Conservation (phyloP, 2,888 invertebrate species). For the Halictus quadricinctus region DNA sequence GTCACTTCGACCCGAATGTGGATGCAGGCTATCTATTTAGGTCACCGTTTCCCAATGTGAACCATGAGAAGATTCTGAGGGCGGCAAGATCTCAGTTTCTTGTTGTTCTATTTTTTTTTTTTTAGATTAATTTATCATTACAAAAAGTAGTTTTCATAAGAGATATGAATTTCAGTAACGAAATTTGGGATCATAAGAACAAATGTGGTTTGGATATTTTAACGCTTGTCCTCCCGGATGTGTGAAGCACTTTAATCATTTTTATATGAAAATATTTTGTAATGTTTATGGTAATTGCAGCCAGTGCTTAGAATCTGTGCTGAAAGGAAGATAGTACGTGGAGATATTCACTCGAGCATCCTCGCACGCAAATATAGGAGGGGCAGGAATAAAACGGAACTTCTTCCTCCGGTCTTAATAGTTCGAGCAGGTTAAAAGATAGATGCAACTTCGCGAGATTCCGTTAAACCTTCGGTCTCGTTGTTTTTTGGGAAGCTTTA, state of each 20-base stretch:
- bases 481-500: background rate
- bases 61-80: background rate
- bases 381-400: background rate
- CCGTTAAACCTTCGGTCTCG: background rate
- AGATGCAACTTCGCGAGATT: background rate
- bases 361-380: background rate
- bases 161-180: background rate
- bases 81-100: background rate
- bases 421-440: background rate
- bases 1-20: background rate
- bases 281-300: background rate
- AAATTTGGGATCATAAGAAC: too few species aligned
- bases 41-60: background rate
- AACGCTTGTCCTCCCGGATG: too few species aligned
- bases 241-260: too few species aligned
- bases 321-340: background rate
- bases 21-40: background rate
- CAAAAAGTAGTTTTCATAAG: background rate
- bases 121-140: too few species aligned
- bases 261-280: background rate
- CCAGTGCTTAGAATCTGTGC: background rate
- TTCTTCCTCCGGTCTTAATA: background rate
- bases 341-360: background rate
- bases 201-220: too few species aligned
- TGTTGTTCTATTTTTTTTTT: background rate